phyloP scores from a whole-genome alignment of 92 coral and sea anemone species.

The Porites lobata region DNA sequence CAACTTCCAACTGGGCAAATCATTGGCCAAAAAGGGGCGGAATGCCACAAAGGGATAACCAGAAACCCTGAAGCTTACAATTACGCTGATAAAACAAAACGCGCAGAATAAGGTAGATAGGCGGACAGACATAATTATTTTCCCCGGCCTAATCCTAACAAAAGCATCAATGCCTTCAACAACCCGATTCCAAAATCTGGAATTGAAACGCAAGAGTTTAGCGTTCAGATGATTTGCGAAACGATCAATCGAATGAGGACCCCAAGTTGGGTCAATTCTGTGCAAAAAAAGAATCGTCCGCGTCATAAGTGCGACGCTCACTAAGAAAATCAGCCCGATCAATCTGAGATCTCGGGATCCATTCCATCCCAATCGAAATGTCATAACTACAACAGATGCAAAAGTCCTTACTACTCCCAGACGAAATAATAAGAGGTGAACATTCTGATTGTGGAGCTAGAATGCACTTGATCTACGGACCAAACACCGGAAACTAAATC shows the following conservation, averaged over 20 bases:
- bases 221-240: slow-evolving; percentile 44
- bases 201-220: not conserved
- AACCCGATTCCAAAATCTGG: not conserved
- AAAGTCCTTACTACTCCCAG: not conserved
- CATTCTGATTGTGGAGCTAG: slow-evolving; percentile 45
- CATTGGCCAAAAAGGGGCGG: too few relatives aligned
- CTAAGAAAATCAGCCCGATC: slow-evolving; percentile 24
- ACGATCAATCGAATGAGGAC: slow-evolving; percentile 68
- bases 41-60: too few relatives aligned
- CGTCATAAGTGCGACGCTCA: slow-evolving; percentile 50
- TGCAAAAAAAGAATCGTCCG: slow-evolving; percentile 61
- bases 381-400: too few relatives aligned
- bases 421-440: slow-evolving; percentile 54
- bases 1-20: too few relatives aligned
- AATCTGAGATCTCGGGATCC: too few relatives aligned
- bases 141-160: slow-evolving; percentile 56
- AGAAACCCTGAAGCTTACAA: slow-evolving; percentile 56
- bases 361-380: too few relatives aligned
- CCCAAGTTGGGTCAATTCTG: slow-evolving; percentile 59
- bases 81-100: slow-evolving; percentile 60
- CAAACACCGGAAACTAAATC: slow-evolving; percentile 53
- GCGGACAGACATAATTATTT: slow-evolving; percentile 71
- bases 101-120: slow-evolving; percentile 53
- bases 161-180: not conserved
- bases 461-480: slow-evolving; percentile 34